Conservation (phyloP, 2,888 invertebrate genomes). For the Cheilosia impressa region DNA sequence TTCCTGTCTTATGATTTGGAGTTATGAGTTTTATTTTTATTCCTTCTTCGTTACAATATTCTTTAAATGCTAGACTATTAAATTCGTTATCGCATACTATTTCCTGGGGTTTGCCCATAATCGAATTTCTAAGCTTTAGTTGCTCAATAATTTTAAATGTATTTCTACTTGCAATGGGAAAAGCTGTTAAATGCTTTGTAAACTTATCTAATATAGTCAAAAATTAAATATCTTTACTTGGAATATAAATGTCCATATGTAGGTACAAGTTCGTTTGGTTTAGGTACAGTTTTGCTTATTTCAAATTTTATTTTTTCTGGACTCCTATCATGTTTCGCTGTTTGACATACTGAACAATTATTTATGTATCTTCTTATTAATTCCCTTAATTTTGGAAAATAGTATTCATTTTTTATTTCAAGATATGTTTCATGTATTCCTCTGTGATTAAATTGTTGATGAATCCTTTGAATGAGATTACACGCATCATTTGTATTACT, state of each 20-base stretch:
- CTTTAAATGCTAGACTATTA: neutral
- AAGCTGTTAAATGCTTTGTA: neutral
- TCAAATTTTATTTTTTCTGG: conserved; percentile 2
- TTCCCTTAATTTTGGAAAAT: neutral
- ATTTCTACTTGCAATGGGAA: neutral
- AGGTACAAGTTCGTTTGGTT: conserved; percentile 2
- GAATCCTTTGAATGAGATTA: too few species aligned
- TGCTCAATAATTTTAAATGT: neutral
- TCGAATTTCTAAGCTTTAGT: neutral
- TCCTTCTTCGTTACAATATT: too few species aligned
- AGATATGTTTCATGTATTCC: neutral
- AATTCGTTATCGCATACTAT: conserved; percentile 13
- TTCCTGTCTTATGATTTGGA: neutral
- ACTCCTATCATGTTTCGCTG: neutral
- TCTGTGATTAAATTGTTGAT: neutral
- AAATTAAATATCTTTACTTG: conserved; percentile 8
- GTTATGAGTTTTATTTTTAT: neutral
- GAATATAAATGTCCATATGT: conserved; percentile 11
- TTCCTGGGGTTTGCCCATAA: neutral
- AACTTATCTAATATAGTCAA: neutral
- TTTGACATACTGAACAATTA: neutral
- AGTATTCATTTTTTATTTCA: neutral
- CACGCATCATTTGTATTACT: neutral
- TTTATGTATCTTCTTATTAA: neutral
- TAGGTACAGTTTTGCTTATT: conserved; percentile 1